phyloP scores from a whole-genome alignment of 2,113 vertebrate species.

The Boulengeromyrus knoepffleri region DNA sequence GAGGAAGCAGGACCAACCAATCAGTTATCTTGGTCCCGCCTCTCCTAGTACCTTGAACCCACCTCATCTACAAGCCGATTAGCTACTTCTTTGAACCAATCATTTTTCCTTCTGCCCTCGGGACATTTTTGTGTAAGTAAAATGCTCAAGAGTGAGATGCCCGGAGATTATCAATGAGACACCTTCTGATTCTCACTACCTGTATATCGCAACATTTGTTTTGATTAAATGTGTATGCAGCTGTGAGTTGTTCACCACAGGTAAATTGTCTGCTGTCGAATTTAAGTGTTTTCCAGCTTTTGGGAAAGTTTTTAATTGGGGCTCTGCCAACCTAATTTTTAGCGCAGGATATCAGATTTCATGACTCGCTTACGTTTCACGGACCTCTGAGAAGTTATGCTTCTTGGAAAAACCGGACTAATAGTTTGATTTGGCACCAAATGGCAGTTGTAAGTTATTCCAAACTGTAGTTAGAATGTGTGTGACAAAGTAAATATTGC shows the following conservation, averaged over 20 bases:
- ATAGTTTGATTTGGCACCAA: conserved; percentile 29
- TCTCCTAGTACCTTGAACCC: no score
- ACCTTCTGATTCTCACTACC: not conserved
- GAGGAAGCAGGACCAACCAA: not conserved
- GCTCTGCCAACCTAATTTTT: conserved; percentile 27
- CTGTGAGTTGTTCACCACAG: not conserved
- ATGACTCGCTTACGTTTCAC: conserved; percentile 36
- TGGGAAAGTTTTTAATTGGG: not conserved
- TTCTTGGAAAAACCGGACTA: conserved; percentile 41
- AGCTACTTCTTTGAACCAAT: no score
- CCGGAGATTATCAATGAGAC: not conserved
- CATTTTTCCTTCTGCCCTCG: no score
- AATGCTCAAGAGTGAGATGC: not conserved
- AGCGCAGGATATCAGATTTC: conserved; percentile 25
- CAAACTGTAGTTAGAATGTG: conserved; percentile 1
- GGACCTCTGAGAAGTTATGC: conserved; percentile 34
- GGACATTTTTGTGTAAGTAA: no score
- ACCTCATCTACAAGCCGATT: no score
- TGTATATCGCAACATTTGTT: not conserved
- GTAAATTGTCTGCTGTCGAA: not conserved
- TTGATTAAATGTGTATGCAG: not conserved
- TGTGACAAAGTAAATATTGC: not conserved
- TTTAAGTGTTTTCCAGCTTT: not conserved
- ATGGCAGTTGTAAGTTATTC: conserved; percentile 30
- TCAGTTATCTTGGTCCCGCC: not conserved